These are phyloP conservation scores for Podargus strigoides DNA, from an alignment of 2,797 vertebrate genomes.

Conservation along the genomic window DNA sequence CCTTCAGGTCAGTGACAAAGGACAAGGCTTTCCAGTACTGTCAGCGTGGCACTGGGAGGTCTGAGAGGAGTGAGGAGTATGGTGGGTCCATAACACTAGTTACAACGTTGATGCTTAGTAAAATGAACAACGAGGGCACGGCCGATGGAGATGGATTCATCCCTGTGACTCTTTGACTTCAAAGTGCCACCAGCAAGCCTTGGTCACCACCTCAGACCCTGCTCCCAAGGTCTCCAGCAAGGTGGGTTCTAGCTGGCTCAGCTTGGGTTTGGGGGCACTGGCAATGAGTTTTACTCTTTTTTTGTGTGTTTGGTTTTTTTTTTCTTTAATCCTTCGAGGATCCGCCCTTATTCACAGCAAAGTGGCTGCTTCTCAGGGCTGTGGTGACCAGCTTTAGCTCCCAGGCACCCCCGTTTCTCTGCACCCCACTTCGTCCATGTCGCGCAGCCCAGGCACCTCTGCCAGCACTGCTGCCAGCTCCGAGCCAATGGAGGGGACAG, in stretches of 20 bases:
- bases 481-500: background rate
- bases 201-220: background rate
- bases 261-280: background rate
- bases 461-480: background rate
- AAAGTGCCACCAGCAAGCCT: background rate
- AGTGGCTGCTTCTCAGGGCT: background rate
- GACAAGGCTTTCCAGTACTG: background rate
- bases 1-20: background rate
- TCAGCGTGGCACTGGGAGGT: background rate
- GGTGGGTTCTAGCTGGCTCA: background rate
- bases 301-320: background rate
- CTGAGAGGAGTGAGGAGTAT: background rate
- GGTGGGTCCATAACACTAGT: background rate
- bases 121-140: background rate
- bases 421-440: rapidly evolving
- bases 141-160: background rate
- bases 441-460: rapidly evolving
- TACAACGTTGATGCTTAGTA: background rate
- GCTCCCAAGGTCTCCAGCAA: background rate
- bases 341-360: background rate
- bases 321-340: background rate
- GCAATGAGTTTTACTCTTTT: background rate
- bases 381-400: background rate
- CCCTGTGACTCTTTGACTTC: background rate
- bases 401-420: background rate